These are phyloP conservation scores for Cydia splendana DNA, from an alignment of 1,140 invertebrate species.

Conservation along the genomic window DNA sequence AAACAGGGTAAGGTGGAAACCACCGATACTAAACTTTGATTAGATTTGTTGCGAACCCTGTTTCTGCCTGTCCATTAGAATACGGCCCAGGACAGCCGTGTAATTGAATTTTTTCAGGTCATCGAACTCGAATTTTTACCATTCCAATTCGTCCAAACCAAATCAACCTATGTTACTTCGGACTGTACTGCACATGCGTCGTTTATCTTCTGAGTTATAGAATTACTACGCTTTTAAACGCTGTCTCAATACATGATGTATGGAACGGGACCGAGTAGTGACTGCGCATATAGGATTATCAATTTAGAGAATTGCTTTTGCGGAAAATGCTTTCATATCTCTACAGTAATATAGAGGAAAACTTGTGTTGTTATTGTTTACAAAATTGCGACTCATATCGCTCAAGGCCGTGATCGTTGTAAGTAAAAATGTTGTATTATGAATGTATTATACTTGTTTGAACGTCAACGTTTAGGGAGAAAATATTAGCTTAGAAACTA, in stretches of 20 bases:
- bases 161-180: neutral
- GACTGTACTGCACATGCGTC: neutral
- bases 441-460: too few species aligned
- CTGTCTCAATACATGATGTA: conserved; percentile 24
- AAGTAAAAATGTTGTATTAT: too few species aligned
- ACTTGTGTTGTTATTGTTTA: neutral
- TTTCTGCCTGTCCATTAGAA: conserved; percentile 35
- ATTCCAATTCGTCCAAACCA: neutral
- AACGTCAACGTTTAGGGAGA: too few species aligned
- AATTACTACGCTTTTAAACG: conserved; percentile 21
- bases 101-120: conserved; percentile 38
- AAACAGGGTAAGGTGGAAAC: conserved; percentile 19
- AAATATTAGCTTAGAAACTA: too few species aligned
- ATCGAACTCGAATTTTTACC: conserved; percentile 32
- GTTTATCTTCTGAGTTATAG: neutral
- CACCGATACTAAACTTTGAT: conserved; percentile 35
- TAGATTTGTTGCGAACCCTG: conserved; percentile 30
- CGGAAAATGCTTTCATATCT: neutral
- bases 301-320: conserved; percentile 25
- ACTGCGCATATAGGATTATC: conserved; percentile 24
- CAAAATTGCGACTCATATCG: neutral
- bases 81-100: conserved; percentile 24
- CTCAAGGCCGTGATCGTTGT: too few species aligned
- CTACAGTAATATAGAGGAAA: neutral
- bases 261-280: neutral